phyloP scores from a whole-genome alignment of 1,140 invertebrate species.

The Cardiocondyla obscurior region DNA sequence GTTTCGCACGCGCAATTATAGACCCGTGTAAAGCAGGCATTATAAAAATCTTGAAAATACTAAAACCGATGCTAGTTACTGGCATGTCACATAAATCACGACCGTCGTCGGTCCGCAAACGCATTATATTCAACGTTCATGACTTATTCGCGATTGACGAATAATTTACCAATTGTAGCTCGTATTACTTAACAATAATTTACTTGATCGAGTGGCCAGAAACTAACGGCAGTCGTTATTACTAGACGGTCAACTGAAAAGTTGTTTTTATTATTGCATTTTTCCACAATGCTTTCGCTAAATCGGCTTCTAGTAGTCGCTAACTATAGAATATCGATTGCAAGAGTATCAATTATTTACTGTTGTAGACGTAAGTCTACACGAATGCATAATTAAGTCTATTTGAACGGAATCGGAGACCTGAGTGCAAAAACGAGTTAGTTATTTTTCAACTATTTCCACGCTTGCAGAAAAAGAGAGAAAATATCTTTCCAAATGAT shows the following conservation, averaged over 20 bases:
- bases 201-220: slow-evolving; percentile 10
- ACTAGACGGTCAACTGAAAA: slow-evolving; percentile 28
- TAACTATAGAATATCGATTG: slow-evolving; percentile 27
- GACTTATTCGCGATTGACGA: slow-evolving; percentile 13
- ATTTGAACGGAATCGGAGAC: slow-evolving; percentile 40
- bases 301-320: slow-evolving; percentile 1
- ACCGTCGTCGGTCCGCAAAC: slow-evolving; percentile 8
- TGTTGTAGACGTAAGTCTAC: neutral
- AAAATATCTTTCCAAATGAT: neutral
- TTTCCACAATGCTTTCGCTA: slow-evolving; percentile 14
- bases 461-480: neutral
- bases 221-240: slow-evolving; percentile 49
- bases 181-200: slow-evolving; percentile 10
- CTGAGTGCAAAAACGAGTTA: slow-evolving; percentile 31
- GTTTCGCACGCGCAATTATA: slow-evolving; percentile 32
- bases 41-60: slow-evolving; percentile 34
- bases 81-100: slow-evolving; percentile 36
- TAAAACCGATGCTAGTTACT: slow-evolving; percentile 41
- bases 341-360: slow-evolving; percentile 28
- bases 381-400: slow-evolving; percentile 27
- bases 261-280: slow-evolving; percentile 28
- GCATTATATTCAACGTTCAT: slow-evolving; percentile 22
- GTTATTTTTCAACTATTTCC: neutral
- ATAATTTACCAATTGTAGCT: slow-evolving; percentile 8
- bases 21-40: slow-evolving; percentile 25